Evolutionary conservation across 2,797 vertebrate genomes (phyloP), one percentile per base, ranked within the genome.

Genomic region (Cuniculus paca): DNA sequence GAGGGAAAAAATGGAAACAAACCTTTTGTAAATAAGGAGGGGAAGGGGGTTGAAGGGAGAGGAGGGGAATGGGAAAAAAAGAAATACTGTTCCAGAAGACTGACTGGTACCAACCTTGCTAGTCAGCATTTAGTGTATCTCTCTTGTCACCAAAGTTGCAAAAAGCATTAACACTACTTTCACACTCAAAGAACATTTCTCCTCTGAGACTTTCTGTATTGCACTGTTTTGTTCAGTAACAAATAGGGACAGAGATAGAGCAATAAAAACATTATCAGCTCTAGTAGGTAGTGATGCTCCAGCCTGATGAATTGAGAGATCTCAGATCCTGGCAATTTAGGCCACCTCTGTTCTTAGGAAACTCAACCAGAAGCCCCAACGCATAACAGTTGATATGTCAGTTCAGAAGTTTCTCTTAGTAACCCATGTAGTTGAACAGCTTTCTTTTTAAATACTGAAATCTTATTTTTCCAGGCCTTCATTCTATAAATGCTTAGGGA

Each of bases 381-480:
- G 11, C 39, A 5, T 50, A 7, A n/a, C 10, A 34, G 3, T 50
- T 50, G 63, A 13, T 80, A 26, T 34, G 20, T 88, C n/a, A 34
- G 34, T 24, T 61, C 90, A 48, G 52, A 89, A 28, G 17, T 42
- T 20, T 19, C 54, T 54, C 24, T 34, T 11, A 70, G 34, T 45
- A 65, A 93, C 7, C 72, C 80, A 34, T 20, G n/a, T 72, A n/a
- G 54, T 60, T 50, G 88, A 39, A 79, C 79, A 86, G 14, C 16
- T 88, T 93, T 61, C 39, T 87, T 94, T 84, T 88, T 48, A 63
- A 68, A 58, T 70, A 79, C 45, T 36, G 22, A 24, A 14, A 90
- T 34, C 11, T 83, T 91, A 52, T 79, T 91, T 87, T 95, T 75
- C 54, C 56, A 95, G 68, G 54, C 1, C 13, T 79, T 87, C 48